A percentile compares a stretch with the other conserved stretches of the same genome.
Conservation (phyloP, 2,113 vertebrate genomes). For the Podarcis cretensis region DNA sequence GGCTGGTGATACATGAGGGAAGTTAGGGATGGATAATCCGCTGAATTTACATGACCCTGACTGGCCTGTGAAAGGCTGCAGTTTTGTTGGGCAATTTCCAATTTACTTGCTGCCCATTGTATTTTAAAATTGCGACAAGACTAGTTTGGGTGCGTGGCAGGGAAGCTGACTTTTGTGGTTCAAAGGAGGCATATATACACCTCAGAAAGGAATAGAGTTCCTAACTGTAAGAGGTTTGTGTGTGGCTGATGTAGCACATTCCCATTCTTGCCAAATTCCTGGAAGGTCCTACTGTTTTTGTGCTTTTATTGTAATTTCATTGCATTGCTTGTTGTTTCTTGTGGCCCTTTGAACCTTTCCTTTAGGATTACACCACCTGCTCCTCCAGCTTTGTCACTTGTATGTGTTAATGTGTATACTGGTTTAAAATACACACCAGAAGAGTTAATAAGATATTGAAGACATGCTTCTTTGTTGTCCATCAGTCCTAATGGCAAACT, state of each 20-base stretch:
- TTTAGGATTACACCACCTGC: neutral
- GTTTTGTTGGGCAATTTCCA: constrained; percentile 71
- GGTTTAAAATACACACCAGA: neutral
- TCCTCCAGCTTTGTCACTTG: neutral
- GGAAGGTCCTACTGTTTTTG: neutral
- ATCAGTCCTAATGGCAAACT: neutral
- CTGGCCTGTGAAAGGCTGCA: constrained; percentile 65
- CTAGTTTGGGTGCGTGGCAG: constrained; percentile 64
- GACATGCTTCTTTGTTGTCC: neutral
- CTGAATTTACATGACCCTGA: constrained; percentile 77
- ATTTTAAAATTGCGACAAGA: constrained; percentile 66
- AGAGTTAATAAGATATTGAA: neutral
- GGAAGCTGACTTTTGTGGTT: constrained; percentile 54
- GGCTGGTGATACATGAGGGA: constrained; percentile 86
- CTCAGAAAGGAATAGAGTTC: neutral
- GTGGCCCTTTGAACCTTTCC: neutral
- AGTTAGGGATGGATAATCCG: constrained; percentile 76
- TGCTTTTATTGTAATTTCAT: neutral
- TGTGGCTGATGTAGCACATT: neutral
- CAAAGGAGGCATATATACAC: constrained; percentile 47
- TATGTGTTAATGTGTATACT: neutral
- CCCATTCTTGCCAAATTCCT: neutral
- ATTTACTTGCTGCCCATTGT: constrained; percentile 68
- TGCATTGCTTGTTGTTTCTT: neutral
- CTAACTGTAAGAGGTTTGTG: neutral